A percentile compares a stretch with the other conserved stretches of the same genome.
phyloP scores from a whole-genome alignment of 2,113 vertebrate genomes.

The Anseranas semipalmata region DNA sequence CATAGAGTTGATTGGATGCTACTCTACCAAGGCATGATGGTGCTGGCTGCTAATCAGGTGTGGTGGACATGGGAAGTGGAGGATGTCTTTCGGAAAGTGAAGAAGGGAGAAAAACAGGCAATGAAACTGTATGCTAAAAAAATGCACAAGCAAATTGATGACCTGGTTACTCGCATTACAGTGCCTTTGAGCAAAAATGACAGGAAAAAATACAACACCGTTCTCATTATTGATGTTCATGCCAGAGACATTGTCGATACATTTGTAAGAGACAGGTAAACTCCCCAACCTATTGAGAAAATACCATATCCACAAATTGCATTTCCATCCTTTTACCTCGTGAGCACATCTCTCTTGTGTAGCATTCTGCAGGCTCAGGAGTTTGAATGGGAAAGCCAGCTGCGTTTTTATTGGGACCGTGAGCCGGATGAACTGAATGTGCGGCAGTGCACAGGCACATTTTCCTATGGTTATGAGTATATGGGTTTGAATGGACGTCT shows the following conservation, averaged over 20 bases:
- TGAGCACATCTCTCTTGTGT: not conserved
- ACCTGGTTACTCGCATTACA: constrained; percentile 88
- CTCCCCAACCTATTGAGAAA: not conserved
- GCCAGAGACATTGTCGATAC: constrained; percentile 93
- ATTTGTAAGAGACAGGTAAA: constrained; percentile 87
- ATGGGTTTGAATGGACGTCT: constrained; percentile 96
- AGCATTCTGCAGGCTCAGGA: constrained; percentile 91
- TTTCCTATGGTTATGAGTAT: constrained; percentile 95
- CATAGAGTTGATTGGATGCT: constrained; percentile 95
- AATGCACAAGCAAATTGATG: constrained; percentile 91
- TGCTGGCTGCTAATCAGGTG: constrained; percentile 92
- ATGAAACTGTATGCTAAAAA: constrained; percentile 87
- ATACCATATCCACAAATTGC: fast-evolving
- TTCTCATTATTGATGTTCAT: constrained; percentile 96
- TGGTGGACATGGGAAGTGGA: constrained; percentile 99
- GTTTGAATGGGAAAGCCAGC: constrained; percentile 97
- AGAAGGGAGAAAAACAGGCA: constrained; percentile 87
- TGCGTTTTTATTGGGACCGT: constrained; percentile 92
- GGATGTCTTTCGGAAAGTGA: constrained; percentile 86
- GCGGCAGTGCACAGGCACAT: constrained; percentile 90
- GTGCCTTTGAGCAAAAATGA: constrained; percentile 86
- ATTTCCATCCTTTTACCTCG: not conserved
- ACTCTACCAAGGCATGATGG: constrained; percentile 93
- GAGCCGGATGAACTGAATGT: constrained; percentile 85
- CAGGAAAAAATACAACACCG: constrained; percentile 91